Conservation (phyloP, 2,888 invertebrate genomes). For the Mycalesis mineus region DNA sequence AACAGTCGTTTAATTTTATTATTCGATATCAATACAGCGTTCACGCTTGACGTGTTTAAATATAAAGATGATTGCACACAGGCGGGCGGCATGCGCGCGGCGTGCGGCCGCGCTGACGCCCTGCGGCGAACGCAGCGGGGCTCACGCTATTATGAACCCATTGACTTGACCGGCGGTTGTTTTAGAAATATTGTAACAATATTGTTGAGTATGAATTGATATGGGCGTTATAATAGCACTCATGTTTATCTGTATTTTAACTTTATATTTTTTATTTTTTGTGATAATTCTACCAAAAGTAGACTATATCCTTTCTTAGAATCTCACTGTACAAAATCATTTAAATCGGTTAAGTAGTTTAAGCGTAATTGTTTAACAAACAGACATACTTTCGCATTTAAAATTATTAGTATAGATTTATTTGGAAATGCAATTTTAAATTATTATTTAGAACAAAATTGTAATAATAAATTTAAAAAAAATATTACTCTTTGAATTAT, state of each 20-base stretch:
- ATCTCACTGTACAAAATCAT: no score
- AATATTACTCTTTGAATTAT: no score
- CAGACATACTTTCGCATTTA: no score
- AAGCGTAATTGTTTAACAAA: no score
- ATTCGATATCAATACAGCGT: background rate
- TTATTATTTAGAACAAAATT: no score
- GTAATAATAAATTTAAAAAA: no score
- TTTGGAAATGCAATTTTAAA: no score
- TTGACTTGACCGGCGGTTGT: constrained; percentile 25
- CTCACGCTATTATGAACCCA: constrained; percentile 29
- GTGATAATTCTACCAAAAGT: no score
- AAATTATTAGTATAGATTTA: no score
- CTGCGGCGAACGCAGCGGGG: constrained; percentile 45
- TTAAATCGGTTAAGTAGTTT: no score
- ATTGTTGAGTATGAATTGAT: constrained; percentile 14
- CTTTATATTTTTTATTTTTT: no score
- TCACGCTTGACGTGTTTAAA: constrained; percentile 24
- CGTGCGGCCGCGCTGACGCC: constrained; percentile 47
- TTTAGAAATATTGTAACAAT: constrained; percentile 25
- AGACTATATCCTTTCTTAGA: no score
- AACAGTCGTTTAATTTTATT: constrained; percentile 2
- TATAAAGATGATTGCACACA: constrained; percentile 45
- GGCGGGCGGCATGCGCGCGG: constrained; percentile 40
- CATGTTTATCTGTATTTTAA: background rate
- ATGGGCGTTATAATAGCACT: background rate